Conservation (phyloP, 2,113 vertebrate species). For the Ivindomyrus marchei region DNA sequence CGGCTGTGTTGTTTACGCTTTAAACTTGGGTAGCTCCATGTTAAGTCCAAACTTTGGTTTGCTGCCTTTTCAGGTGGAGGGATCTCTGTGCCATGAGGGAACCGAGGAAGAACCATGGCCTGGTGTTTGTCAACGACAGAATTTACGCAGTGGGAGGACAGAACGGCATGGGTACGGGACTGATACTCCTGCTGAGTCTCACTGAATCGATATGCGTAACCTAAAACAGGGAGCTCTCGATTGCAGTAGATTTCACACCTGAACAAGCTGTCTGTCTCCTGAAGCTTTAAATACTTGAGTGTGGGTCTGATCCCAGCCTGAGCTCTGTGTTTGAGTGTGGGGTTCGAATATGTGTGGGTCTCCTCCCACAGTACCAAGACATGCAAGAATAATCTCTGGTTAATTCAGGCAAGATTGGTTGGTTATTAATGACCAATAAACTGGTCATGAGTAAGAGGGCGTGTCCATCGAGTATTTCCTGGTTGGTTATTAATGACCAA, state of each 20-base stretch:
- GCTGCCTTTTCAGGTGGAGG: constrained; percentile 71
- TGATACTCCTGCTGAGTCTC: neutral
- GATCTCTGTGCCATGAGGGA: constrained; percentile 91
- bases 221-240: neutral
- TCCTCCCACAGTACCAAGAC: neutral
- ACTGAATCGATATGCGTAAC: neutral
- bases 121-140: constrained; percentile 89
- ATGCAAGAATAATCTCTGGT: neutral
- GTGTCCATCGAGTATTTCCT: neutral
- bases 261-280: neutral
- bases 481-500: neutral
- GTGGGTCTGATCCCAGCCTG: neutral
- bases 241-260: neutral
- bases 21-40: neutral
- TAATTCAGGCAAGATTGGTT: neutral
- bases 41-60: neutral
- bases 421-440: too few relatives aligned
- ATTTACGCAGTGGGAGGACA: constrained; percentile 96
- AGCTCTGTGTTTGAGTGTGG: neutral
- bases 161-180: constrained; percentile 74
- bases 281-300: neutral
- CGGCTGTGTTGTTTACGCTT: neutral
- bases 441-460: neutral
- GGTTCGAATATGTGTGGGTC: neutral
- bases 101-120: constrained; percentile 88